Evolutionary conservation across 2,113 vertebrate species (phyloP).

Genomic region (Litocranius walleri): DNA sequence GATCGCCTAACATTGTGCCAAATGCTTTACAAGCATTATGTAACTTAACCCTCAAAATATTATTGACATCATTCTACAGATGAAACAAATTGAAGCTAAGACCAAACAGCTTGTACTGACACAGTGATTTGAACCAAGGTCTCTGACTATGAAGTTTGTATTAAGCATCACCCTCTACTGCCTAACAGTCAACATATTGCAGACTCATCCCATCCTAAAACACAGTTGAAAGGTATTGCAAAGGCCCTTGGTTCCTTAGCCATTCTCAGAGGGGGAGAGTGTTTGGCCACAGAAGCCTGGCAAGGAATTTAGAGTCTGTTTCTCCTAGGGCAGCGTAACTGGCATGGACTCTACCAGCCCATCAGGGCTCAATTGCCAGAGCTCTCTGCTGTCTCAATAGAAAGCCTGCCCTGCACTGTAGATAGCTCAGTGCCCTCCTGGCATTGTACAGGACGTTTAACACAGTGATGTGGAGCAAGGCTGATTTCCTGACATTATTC

Average conservation of each 20-base stretch:
- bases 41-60: constrained; percentile 19
- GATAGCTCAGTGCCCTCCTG: not conserved
- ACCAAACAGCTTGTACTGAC: not conserved
- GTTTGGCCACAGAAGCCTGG: not conserved
- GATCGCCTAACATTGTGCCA: not conserved
- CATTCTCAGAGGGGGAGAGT: not conserved
- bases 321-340: not conserved
- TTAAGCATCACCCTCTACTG: not conserved
- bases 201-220: not conserved
- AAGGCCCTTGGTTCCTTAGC: not conserved
- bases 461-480: not conserved
- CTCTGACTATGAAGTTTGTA: not conserved
- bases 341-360: not conserved
- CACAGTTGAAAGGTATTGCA: not conserved
- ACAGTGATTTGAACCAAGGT: not conserved
- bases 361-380: not conserved
- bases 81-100: not conserved
- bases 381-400: not conserved
- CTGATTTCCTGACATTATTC: not conserved
- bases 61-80: constrained; percentile 6
- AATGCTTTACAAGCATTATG: constrained; percentile 6
- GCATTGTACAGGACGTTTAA: not conserved
- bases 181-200: not conserved
- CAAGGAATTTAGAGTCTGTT: not conserved
- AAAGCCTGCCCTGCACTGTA: not conserved